Evolutionary conservation across 53 echinoderm and acorn worm species (phyloP).

Genomic region (Mesocentrotus franciscanus): DNA sequence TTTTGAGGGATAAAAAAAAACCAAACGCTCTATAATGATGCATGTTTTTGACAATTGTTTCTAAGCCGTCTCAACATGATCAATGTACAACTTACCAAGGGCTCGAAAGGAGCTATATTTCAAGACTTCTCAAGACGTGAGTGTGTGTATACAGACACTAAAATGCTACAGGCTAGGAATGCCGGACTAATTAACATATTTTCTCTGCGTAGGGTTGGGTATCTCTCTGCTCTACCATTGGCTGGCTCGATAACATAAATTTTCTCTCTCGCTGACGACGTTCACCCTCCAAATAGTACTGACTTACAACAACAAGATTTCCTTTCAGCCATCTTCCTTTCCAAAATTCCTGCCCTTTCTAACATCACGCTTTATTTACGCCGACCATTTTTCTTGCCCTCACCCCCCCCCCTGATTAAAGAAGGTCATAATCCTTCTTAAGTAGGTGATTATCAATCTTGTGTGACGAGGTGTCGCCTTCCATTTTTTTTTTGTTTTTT

Average conservation of each 20-base stretch:
- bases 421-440: neutral
- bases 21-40: neutral
- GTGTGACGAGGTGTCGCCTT: neutral
- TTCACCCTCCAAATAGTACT: neutral
- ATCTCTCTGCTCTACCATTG: neutral
- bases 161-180: neutral
- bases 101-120: neutral
- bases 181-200: slow-evolving; percentile 26
- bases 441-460: neutral
- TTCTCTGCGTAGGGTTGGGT: neutral
- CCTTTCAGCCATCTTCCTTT: neutral
- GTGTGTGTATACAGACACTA: neutral
- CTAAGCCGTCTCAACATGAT: neutral
- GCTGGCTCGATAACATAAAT: neutral
- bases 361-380: neutral
- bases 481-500: neutral
- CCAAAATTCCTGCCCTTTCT: neutral
- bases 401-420: neutral
- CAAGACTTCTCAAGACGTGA: neutral
- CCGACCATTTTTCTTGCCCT: neutral
- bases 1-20: neutral
- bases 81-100: neutral
- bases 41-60: neutral
- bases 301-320: neutral
- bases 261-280: neutral